These are phyloP conservation scores for Lepidocolaptes lacrymiger DNA, from an alignment of 2,797 vertebrate genomes.

Conservation along the genomic window DNA sequence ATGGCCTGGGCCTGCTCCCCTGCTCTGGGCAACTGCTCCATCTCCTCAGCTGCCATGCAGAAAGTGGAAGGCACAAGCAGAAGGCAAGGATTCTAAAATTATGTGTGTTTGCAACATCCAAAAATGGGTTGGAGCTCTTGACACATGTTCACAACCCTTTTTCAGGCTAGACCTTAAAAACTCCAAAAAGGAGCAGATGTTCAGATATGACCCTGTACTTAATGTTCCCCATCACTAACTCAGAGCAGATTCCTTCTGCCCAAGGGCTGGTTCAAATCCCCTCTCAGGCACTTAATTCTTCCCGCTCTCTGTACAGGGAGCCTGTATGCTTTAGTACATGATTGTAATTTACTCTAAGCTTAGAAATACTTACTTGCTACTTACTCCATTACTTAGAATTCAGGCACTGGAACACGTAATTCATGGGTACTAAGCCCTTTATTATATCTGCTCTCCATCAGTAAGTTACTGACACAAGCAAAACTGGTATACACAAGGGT, in stretches of 20 bases:
- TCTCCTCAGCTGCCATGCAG: neutral
- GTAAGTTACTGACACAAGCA: constrained; percentile 16
- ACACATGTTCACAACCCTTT: neutral
- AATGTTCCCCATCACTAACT: neutral
- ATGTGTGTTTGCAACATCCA: neutral
- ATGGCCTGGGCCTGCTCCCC: neutral
- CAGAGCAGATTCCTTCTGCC: neutral
- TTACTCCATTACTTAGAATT: neutral
- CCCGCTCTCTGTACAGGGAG: neutral
- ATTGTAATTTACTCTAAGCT: neutral
- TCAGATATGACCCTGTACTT: neutral
- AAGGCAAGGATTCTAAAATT: constrained; percentile 8
- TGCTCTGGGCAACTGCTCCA: neutral
- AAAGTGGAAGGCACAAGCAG: neutral
- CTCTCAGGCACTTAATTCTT: neutral
- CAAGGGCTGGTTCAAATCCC: neutral
- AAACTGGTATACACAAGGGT: constrained; percentile 39
- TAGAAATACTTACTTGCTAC: neutral
- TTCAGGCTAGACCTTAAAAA: neutral
- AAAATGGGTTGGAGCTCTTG: neutral
- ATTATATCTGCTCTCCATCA: neutral
- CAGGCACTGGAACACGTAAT: neutral
- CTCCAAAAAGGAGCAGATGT: neutral
- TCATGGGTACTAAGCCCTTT: neutral
- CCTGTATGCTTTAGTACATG: neutral